Evolutionary conservation across 2,888 invertebrate genomes (phyloP).

Genomic region (Tenthredo mesomela): DNA sequence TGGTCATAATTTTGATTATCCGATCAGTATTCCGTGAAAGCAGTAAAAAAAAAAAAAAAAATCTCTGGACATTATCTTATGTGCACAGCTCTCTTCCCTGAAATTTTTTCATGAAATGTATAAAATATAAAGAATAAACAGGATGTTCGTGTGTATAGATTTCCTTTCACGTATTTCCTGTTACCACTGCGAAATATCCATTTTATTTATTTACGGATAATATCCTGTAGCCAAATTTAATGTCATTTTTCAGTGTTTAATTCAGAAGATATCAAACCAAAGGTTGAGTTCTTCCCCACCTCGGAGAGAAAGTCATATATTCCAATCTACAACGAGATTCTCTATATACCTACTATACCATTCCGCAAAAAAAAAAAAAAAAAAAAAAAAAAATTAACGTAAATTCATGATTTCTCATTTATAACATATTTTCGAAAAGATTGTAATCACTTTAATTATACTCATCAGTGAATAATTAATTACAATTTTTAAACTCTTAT

Average conservation of each 20-base stretch:
- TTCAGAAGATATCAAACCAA: neutral
- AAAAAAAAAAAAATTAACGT: neutral
- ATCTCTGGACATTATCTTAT: neutral
- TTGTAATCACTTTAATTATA: neutral
- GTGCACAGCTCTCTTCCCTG: no score
- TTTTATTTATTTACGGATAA: neutral
- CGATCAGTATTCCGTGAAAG: no score
- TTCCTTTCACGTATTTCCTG: neutral
- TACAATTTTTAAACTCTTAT: neutral
- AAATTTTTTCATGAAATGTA: neutral
- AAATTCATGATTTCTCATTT: neutral
- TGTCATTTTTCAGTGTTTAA: conserved; percentile 3
- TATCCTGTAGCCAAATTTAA: no score
- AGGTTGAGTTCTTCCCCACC: neutral
- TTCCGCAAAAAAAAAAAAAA: no score
- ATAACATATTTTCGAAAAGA: neutral
- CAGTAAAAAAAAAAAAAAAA: no score
- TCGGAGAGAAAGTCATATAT: neutral
- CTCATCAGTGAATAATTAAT: neutral
- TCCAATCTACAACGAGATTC: neutral
- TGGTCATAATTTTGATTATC: no score
- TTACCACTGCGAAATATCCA: neutral
- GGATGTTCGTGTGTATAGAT: neutral
- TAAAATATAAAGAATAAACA: neutral
- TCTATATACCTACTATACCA: no score